Evolutionary conservation across 2,888 invertebrate species (phyloP).

Genomic region (Nasonia oneida): DNA sequence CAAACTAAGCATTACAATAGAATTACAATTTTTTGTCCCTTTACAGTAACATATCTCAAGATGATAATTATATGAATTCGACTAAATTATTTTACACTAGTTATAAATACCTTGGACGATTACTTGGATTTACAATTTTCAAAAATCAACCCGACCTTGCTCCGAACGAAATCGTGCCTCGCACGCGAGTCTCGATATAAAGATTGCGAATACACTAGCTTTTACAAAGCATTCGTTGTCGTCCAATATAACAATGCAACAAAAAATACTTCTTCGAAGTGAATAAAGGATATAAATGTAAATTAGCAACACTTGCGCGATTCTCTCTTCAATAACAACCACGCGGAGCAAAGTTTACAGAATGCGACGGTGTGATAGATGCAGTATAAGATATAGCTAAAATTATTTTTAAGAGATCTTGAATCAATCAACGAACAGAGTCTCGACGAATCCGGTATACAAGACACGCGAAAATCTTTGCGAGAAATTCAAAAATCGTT

Average conservation of each 20-base stretch:
- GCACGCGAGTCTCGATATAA: not conserved
- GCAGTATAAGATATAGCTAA: not conserved
- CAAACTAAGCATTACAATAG: slow-evolving; percentile 13
- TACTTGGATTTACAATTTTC: slow-evolving; percentile 9
- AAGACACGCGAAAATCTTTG: not conserved
- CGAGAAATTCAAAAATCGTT: not conserved
- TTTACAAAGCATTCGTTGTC: slow-evolving; percentile 22
- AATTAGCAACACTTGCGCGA: not conserved
- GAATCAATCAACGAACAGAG: not conserved
- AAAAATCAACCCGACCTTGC: slow-evolving; percentile 22
- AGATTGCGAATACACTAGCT: slow-evolving; percentile 16
- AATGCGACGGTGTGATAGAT: not conserved
- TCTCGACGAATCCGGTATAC: not conserved
- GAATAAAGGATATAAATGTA: not conserved
- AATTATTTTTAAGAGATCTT: slow-evolving; percentile 14
- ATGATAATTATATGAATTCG: not conserved
- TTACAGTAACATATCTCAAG: not conserved
- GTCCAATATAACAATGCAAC: slow-evolving; percentile 38
- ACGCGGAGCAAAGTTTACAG: slow-evolving; percentile 30
- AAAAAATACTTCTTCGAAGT: slow-evolving; percentile 42
- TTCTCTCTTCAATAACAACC: not conserved
- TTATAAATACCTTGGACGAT: not conserved
- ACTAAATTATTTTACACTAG: slow-evolving; percentile 16
- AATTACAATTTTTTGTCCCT: not conserved
- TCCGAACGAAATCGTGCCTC: not conserved